Conservation (phyloP, 2,113 vertebrate genomes). For the Anseranas semipalmata region DNA sequence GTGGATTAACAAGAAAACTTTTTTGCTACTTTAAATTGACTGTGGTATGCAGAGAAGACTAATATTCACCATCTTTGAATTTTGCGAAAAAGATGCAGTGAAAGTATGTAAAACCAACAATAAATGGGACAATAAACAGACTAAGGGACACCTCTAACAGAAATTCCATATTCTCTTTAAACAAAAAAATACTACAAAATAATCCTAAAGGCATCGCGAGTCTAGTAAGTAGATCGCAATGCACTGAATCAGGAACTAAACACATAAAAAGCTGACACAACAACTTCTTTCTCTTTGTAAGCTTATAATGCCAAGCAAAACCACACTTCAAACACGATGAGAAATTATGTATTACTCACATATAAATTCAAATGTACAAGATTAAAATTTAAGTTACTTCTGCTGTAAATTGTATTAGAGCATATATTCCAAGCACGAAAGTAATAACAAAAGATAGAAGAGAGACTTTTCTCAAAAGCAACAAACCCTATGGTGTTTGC, state of each 20-base stretch:
- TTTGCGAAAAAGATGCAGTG: neutral
- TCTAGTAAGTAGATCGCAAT: neutral
- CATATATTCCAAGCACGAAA: neutral
- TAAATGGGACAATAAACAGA: neutral
- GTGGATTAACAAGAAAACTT: neutral
- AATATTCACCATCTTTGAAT: neutral
- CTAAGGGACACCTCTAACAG: neutral
- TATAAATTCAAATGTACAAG: neutral
- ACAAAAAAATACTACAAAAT: neutral
- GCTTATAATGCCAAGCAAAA: neutral
- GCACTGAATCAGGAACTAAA: neutral
- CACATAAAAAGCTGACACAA: neutral
- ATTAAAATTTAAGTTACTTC: neutral
- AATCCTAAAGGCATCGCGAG: neutral
- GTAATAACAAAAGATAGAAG: neutral
- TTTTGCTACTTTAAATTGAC: neutral
- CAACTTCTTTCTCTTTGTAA: neutral
- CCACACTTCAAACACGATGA: neutral
- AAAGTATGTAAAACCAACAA: neutral
- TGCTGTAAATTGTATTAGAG: rapidly evolving
- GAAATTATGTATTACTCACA: neutral
- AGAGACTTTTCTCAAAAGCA: neutral
- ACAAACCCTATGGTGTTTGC: neutral
- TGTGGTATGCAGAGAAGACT: neutral
- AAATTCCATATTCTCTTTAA: neutral